Evolutionary conservation across 2,797 vertebrate genomes (phyloP).

Genomic region (Neosalanx taihuensis): DNA sequence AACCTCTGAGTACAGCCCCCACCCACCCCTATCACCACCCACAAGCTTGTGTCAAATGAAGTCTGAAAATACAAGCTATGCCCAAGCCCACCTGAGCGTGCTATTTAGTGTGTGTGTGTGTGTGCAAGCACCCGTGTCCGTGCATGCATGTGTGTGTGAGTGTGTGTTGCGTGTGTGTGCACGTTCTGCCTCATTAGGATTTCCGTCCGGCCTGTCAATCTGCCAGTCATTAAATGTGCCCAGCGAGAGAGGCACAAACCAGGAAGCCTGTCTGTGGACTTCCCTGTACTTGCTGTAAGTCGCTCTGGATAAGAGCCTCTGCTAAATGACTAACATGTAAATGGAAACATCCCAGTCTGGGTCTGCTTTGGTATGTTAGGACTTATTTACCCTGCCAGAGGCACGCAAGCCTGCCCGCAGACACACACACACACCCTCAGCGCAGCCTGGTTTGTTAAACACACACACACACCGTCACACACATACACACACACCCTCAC

Average conservation of each 20-base stretch:
- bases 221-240: conserved; percentile 28
- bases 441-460: conserved; percentile 40
- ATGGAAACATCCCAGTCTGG: conserved; percentile 50
- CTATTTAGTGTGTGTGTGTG: conserved; percentile 1
- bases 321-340: too few relatives aligned
- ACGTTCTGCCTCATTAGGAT: conserved; percentile 20
- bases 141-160: conserved; percentile 2
- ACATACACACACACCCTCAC: too few relatives aligned
- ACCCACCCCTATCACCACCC: too few relatives aligned
- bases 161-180: conserved; percentile 6
- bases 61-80: conserved; percentile 6
- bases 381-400: conserved; percentile 47
- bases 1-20: conserved; percentile 36
- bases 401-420: conserved; percentile 50
- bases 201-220: conserved; percentile 30
- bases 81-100: conserved; percentile 9
- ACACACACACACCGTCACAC: conserved; percentile 3
- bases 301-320: too few relatives aligned
- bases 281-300: too few relatives aligned
- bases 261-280: too few relatives aligned
- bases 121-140: too few relatives aligned
- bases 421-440: too few relatives aligned
- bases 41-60: conserved; percentile 15
- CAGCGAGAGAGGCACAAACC: too few relatives aligned
- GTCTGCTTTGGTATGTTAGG: conserved; percentile 48